These are phyloP conservation scores for Riparia riparia DNA, from an alignment of 2,113 vertebrate species.

Conservation along the genomic window DNA sequence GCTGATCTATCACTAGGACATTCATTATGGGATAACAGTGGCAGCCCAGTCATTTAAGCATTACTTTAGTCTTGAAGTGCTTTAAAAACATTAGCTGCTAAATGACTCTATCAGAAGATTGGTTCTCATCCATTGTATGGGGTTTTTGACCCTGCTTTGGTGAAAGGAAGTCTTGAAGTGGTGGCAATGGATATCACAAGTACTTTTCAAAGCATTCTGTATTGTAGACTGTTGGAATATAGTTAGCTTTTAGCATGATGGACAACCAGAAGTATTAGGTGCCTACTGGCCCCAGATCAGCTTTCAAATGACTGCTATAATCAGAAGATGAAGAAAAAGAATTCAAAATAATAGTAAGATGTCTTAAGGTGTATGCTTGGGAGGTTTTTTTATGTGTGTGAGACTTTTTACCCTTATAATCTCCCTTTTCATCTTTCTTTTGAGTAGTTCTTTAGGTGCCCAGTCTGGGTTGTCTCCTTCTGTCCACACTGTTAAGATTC, in stretches of 20 bases:
- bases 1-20: neutral
- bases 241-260: neutral
- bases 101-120: neutral
- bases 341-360: neutral
- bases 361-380: neutral
- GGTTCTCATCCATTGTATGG: neutral
- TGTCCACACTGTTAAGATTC: neutral
- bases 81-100: neutral
- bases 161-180: neutral
- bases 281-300: neutral
- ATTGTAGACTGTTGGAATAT: neutral
- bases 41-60: neutral
- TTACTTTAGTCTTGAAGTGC: neutral
- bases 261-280: neutral
- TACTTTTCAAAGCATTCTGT: neutral
- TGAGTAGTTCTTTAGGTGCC: neutral
- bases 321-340: neutral
- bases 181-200: neutral
- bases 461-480: neutral
- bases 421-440: neutral
- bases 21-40: neutral
- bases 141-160: neutral
- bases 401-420: neutral
- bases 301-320: neutral
- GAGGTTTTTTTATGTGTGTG: rapidly evolving